Conservation (phyloP, 2,113 vertebrate genomes). For the Sarotherodon lohbergeri region DNA sequence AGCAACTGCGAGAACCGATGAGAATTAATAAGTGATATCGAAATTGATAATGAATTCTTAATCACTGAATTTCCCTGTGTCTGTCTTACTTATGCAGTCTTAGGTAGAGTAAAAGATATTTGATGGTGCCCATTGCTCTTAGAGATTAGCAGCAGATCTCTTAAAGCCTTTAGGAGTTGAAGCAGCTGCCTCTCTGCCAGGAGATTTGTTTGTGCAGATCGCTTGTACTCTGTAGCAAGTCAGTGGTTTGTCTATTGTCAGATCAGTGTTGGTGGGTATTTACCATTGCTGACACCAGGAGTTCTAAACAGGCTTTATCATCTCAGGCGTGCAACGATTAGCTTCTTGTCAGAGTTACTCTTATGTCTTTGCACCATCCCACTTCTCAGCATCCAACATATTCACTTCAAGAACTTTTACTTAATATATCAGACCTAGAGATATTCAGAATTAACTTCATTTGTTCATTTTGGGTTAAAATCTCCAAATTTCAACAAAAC, state of each 20-base stretch:
- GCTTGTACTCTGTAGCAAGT: neutral
- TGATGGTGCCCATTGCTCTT: neutral
- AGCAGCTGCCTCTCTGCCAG: neutral
- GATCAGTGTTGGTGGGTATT: neutral
- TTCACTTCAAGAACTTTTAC: neutral
- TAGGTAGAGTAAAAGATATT: neutral
- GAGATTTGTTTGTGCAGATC: neutral
- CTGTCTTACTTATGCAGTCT: neutral
- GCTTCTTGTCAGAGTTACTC: neutral
- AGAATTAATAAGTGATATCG: accelerated
- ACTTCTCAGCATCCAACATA: neutral
- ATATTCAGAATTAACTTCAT: neutral
- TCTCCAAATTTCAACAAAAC: neutral
- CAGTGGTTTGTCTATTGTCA: neutral
- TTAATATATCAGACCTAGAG: neutral
- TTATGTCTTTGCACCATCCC: neutral
- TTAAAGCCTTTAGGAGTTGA: neutral
- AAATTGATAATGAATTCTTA: neutral
- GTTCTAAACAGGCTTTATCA: neutral
- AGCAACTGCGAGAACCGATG: accelerated
- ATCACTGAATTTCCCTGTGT: neutral
- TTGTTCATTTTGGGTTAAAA: neutral
- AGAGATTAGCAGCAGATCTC: neutral
- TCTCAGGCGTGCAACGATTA: neutral
- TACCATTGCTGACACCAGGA: neutral